Evolutionary conservation across 64 coral and sea anemone genomes (phyloP).

Genomic region (Actinia tenebrosa): DNA sequence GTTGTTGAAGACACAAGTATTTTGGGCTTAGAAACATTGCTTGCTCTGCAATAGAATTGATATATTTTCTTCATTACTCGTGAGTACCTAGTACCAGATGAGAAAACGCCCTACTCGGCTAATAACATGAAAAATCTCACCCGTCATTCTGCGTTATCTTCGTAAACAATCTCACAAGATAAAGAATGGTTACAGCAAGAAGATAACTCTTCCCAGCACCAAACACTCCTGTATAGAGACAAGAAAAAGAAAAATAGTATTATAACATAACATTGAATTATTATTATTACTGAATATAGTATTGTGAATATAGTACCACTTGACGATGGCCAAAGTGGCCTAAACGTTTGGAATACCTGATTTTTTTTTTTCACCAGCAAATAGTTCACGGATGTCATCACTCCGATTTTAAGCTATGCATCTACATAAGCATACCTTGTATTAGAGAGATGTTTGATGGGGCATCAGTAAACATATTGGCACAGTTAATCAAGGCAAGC

Average conservation of each 20-base stretch:
- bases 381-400: no score
- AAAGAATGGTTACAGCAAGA: constrained; percentile 68
- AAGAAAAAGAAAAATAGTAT: not conserved
- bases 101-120: no score
- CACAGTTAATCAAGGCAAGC: constrained; percentile 67
- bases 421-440: constrained; percentile 37
- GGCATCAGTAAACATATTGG: constrained; percentile 58
- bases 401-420: no score
- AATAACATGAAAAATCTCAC: not conserved
- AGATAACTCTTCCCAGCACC: constrained; percentile 95
- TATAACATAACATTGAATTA: no score
- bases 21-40: constrained; percentile 24
- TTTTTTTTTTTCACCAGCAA: no score
- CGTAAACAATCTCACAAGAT: constrained; percentile 80
- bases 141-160: not conserved
- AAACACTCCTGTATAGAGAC: constrained; percentile 63
- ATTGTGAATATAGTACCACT: no score
- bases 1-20: constrained; percentile 96
- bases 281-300: no score
- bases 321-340: no score
- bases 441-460: constrained; percentile 44
- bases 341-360: no score
- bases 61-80: not conserved
- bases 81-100: no score
- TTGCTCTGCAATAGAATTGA: not conserved